These are phyloP conservation scores for Zaprionus ghesquierei DNA, from an alignment of 1,140 invertebrate genomes.

Conservation along the genomic window DNA sequence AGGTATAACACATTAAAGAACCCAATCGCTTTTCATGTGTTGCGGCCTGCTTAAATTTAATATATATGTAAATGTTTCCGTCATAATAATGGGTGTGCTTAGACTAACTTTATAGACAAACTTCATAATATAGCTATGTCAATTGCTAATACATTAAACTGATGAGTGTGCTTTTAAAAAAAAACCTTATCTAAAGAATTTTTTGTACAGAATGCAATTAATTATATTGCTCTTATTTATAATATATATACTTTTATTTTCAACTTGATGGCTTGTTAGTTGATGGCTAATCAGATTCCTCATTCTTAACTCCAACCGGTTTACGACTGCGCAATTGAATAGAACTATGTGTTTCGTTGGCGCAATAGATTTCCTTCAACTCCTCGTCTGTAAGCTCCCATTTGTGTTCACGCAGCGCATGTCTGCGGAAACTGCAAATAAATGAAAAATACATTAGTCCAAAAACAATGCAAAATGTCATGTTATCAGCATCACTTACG, in stretches of 20 bases:
- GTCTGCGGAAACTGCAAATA: constrained; percentile 44
- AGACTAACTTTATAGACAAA: neutral
- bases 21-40: neutral
- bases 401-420: constrained; percentile 51
- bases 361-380: constrained; percentile 20
- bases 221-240: neutral
- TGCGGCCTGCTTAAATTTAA: neutral
- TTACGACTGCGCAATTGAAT: neutral
- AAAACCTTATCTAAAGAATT: constrained; percentile 2
- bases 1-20: neutral
- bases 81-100: neutral
- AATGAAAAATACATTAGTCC: neutral
- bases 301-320: constrained; percentile 1
- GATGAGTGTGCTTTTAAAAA: neutral
- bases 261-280: neutral
- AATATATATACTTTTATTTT: neutral
- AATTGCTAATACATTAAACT: neutral
- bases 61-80: neutral
- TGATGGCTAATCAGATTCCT: constrained; percentile 9
- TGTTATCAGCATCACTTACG: constrained; percentile 42
- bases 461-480: neutral
- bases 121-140: neutral
- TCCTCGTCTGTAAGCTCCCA: constrained; percentile 46
- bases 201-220: constrained; percentile 24
- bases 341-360: neutral